Conservation (phyloP, 2,888 invertebrate species). For the Apeira syringaria region DNA sequence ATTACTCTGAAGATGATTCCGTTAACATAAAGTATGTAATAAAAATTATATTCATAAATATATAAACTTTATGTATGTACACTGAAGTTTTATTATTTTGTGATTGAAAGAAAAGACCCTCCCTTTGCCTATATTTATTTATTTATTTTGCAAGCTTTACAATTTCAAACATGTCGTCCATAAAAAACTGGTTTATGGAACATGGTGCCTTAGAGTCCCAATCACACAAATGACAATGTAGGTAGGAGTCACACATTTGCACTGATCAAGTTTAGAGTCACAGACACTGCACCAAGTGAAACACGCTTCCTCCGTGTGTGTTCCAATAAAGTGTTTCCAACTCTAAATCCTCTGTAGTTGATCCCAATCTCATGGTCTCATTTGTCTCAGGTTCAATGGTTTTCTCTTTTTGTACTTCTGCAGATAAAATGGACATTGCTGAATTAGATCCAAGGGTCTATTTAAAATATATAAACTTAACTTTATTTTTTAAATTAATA, state of each 20-base stretch:
- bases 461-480: slow-evolving; percentile 3
- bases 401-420: slow-evolving; percentile 80
- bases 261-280: slow-evolving; percentile 38
- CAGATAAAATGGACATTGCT: slow-evolving; percentile 77
- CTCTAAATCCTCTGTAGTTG: slow-evolving; percentile 67
- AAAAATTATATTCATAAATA: slow-evolving; percentile 44
- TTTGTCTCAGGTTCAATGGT: slow-evolving; percentile 74
- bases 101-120: slow-evolving; percentile 62
- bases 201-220: slow-evolving; percentile 46
- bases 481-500: neutral
- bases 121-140: slow-evolving; percentile 64
- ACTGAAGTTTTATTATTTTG: slow-evolving; percentile 25
- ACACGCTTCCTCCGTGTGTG: slow-evolving; percentile 85
- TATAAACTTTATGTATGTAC: slow-evolving; percentile 24
- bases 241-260: slow-evolving; percentile 49
- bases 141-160: slow-evolving; percentile 59
- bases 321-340: slow-evolving; percentile 84
- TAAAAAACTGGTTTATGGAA: slow-evolving; percentile 22
- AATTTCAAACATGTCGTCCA: slow-evolving; percentile 39
- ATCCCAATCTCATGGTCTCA: slow-evolving; percentile 71
- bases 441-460: slow-evolving; percentile 49
- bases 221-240: slow-evolving; percentile 45
- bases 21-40: slow-evolving; percentile 38
- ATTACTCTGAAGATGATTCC: slow-evolving; percentile 21
- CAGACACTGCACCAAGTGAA: slow-evolving; percentile 80